Base-by-base conservation (phyloP, 2,888 invertebrate species). In the Entomobrya proxima region DNA sequence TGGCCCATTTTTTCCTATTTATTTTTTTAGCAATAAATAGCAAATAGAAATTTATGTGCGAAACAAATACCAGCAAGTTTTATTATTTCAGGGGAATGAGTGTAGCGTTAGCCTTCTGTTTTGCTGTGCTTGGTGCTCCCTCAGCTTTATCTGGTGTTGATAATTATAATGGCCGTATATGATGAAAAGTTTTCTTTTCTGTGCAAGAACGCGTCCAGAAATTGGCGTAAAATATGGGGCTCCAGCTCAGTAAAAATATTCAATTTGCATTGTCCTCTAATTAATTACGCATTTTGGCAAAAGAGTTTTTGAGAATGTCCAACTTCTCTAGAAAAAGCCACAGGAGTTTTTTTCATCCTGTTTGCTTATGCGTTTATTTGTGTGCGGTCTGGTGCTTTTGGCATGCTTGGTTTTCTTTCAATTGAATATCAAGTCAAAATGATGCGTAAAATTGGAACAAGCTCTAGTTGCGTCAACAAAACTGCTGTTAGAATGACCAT, bases 31-130 rank as follows among this genome's bases (percentile, higher is more conserved):
- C 0, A 18, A 69, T 13, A 44, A 69, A 69, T 44, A 69, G 69
- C 21, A 69, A 69, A 69, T 69, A 69, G 27, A 69, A 69, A 69
- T 69, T 69, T 69, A 69, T 69, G 69, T 6, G 24, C 9, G n/a
- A 7, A 44, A 15, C 35, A 69, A 24, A 67, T 44, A 24, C 11
- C 18, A 27, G 24, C 21, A 40, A 44, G 44, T 69, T n/a, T n/a
- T 69, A 69, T 69, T 69, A 40, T 40, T 18, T 69, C 13, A 24
- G 69, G 9, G 44, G 44, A 40, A 35, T 64, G 35, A 64, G 47
- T 15, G 47, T 47, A 47, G 47, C 13, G 47, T 13, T 47, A 13
- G 47, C n/a, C 13, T 7, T 13, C 47, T 47, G 47, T 47, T n/a
- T 47, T n/a, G 6, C 27, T 55, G 13, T 11, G 11, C 11, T 35